phyloP scores from a whole-genome alignment of 1,140 invertebrate genomes.

The Drosophila pandora region DNA sequence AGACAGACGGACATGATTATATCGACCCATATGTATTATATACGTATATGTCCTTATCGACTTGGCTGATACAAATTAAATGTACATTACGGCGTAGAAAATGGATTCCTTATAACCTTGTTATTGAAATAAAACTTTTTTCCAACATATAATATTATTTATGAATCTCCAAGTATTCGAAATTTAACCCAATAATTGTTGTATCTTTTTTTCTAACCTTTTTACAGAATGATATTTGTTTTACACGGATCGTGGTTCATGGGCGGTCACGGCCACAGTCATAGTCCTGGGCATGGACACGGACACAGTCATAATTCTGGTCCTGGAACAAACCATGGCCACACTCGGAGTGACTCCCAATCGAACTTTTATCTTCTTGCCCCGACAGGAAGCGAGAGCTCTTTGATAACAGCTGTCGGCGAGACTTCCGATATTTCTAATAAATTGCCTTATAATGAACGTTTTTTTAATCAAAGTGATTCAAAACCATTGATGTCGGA shows the following conservation, averaged over 20 bases:
- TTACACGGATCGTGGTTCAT: slow-evolving; percentile 87
- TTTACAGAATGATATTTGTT: slow-evolving; percentile 88
- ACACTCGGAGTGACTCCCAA: slow-evolving; percentile 26
- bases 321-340: slow-evolving; percentile 38
- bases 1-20: too few species aligned
- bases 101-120: too few species aligned
- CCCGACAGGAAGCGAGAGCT: slow-evolving; percentile 2
- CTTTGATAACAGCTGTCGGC: slow-evolving; percentile 8
- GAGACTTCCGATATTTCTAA: slow-evolving; percentile 6
- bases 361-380: neutral
- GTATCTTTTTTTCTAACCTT: slow-evolving; percentile 5
- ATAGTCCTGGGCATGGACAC: slow-evolving; percentile 37
- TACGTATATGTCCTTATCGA: too few species aligned
- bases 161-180: slow-evolving; percentile 11
- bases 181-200: neutral
- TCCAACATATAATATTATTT: too few species aligned
- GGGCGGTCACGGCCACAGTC: slow-evolving; percentile 62
- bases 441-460: slow-evolving; percentile 33
- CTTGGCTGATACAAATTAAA: too few species aligned
- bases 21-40: too few species aligned
- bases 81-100: too few species aligned
- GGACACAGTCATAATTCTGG: slow-evolving; percentile 26
- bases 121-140: too few species aligned
- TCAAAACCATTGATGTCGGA: slow-evolving; percentile 42
- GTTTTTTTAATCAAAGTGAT: slow-evolving; percentile 51